Conservation (phyloP, 1,140 invertebrate genomes). For the Eciton burchellii region DNA sequence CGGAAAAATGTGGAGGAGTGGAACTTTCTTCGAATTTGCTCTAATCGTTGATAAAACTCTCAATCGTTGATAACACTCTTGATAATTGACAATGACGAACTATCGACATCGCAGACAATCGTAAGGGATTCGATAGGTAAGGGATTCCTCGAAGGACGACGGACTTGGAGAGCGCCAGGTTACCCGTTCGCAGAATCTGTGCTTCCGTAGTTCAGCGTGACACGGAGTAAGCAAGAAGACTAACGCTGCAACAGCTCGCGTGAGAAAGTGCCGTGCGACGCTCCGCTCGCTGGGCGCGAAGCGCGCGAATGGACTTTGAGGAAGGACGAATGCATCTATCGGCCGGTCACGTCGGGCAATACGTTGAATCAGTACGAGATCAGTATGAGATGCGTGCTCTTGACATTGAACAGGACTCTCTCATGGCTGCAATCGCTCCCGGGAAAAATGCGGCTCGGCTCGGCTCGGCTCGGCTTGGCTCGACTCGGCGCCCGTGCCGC, state of each 20-base stretch:
- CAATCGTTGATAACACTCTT: no score
- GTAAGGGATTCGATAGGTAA: not conserved
- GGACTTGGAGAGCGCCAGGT: not conserved
- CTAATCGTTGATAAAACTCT: not conserved
- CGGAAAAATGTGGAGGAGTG: conserved; percentile 14
- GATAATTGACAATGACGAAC: not conserved
- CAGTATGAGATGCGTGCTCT: not conserved
- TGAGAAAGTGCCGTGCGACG: not conserved
- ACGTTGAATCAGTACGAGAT: not conserved
- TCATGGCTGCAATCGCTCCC: not conserved
- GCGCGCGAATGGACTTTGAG: not conserved
- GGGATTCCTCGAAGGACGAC: not conserved
- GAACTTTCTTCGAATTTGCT: not conserved
- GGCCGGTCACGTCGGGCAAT: not conserved
- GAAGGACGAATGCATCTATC: not conserved
- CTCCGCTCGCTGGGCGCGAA: not conserved
- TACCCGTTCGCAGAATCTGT: not conserved
- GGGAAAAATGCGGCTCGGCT: not conserved
- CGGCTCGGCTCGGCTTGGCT: not conserved
- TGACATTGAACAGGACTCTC: not conserved
- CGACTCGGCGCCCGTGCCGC: not conserved
- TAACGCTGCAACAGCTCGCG: not conserved
- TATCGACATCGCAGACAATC: not conserved
- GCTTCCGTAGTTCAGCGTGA: not conserved
- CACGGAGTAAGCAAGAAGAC: not conserved